Evolutionary conservation across 30 jellyfish, hydroid and myxozoan genomes (phyloP).

Genomic region (Cassiopea xamachana): DNA sequence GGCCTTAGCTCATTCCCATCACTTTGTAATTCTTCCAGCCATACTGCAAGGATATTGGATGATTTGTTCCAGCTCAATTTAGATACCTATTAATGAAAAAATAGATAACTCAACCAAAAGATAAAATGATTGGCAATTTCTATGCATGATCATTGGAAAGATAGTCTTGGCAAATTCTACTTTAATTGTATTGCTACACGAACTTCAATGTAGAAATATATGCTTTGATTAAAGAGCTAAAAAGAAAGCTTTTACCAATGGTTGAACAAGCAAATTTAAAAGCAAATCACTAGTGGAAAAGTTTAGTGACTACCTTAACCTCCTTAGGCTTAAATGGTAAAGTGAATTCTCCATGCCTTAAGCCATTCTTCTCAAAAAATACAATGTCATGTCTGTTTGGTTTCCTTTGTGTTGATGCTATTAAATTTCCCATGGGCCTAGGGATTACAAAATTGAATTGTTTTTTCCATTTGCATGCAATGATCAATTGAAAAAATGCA

Average conservation of each 20-base stretch:
- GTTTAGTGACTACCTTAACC: slow-evolving; percentile 31
- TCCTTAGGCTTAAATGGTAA: slow-evolving; percentile 80
- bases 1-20: background rate
- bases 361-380: slow-evolving; percentile 89
- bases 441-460: background rate
- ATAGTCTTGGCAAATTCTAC: no score
- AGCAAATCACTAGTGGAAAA: background rate
- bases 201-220: no score
- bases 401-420: slow-evolving; percentile 87
- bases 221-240: no score
- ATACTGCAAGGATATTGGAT: slow-evolving; percentile 77
- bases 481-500: no score
- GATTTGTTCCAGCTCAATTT: slow-evolving; percentile 82
- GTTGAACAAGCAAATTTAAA: no score
- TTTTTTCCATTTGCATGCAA: no score
- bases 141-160: no score
- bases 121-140: no score
- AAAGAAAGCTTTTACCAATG: no score
- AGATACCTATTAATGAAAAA: slow-evolving; percentile 43
- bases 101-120: background rate
- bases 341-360: slow-evolving; percentile 91
- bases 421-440: slow-evolving; percentile 87
- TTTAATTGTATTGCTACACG: no score
- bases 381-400: slow-evolving; percentile 91
- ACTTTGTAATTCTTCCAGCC: slow-evolving; percentile 58